Evolutionary conservation across 2,113 vertebrate species (phyloP).

Genomic region (Pterocles burchelli): DNA sequence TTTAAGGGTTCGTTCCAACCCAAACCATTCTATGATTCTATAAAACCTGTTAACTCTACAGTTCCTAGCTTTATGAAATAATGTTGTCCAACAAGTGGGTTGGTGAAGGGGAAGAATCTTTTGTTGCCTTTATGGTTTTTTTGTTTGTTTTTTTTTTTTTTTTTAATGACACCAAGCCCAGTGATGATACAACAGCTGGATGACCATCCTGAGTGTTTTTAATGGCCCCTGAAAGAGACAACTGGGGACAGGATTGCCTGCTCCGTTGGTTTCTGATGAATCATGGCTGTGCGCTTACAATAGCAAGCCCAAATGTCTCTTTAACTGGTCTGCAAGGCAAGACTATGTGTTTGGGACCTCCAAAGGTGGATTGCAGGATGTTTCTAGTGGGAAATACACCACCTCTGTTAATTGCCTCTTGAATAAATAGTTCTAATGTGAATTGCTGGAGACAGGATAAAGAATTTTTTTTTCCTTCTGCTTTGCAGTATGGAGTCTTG

Average conservation of each 20-base stretch:
- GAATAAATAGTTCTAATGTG: background rate
- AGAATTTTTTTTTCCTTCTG: background rate
- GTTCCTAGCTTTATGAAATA: background rate
- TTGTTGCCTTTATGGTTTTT: background rate
- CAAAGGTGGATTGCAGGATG: background rate
- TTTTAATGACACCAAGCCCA: background rate
- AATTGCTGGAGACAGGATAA: background rate
- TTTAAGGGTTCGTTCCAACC: too few relatives aligned
- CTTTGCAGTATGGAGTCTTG: background rate
- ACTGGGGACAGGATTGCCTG: background rate
- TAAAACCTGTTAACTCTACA: background rate
- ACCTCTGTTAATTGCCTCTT: background rate
- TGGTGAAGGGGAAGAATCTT: background rate
- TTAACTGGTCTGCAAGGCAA: background rate
- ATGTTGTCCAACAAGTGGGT: background rate
- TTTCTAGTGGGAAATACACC: background rate
- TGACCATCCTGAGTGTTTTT: background rate
- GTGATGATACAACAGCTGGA: background rate
- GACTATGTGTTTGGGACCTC: background rate
- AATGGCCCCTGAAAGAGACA: background rate
- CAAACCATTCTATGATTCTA: too few relatives aligned
- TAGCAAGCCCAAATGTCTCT: background rate
- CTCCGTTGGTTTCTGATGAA: background rate
- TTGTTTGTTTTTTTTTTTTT: background rate
- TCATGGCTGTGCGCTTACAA: accelerated